Conservation (phyloP, 53 echinoderm and acorn worm genomes). For the Holothuria leucospilota region DNA sequence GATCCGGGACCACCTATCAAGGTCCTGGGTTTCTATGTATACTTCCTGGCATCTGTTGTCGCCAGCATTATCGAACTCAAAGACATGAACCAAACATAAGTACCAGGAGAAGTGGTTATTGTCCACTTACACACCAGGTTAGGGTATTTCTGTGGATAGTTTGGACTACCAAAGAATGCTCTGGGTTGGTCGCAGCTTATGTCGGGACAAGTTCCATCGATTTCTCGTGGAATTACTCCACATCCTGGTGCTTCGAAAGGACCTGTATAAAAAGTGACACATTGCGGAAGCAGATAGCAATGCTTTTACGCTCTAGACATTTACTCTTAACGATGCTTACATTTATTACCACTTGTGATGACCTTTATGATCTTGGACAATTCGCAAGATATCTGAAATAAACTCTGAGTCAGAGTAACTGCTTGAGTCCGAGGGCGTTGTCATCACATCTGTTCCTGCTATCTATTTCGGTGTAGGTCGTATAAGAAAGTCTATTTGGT, state of each 20-base stretch:
- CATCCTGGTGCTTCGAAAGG: conserved; percentile 1
- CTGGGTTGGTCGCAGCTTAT: background rate
- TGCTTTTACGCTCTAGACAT: too few relatives aligned
- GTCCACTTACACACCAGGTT: background rate
- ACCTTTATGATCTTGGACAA: too few relatives aligned
- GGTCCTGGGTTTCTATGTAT: background rate
- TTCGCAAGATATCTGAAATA: too few relatives aligned
- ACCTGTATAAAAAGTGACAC: background rate
- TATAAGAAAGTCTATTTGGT: too few relatives aligned
- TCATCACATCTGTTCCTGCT: too few relatives aligned
- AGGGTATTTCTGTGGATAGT: background rate
- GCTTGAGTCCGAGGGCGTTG: too few relatives aligned
- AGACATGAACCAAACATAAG: background rate
- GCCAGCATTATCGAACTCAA: background rate
- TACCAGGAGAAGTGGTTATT: conserved; percentile 8
- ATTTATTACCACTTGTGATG: too few relatives aligned
- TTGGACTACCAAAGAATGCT: conserved; percentile 12
- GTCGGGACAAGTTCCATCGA: background rate
- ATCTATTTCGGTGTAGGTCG: too few relatives aligned
- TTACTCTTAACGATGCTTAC: too few relatives aligned
- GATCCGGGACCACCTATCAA: background rate
- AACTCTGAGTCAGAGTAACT: too few relatives aligned
- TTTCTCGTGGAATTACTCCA: background rate
- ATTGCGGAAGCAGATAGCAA: too few relatives aligned
- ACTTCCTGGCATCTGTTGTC: background rate